These are phyloP conservation scores for Lindbergichthys nudifrons DNA, from an alignment of 2,797 vertebrate genomes.

Conservation along the genomic window DNA sequence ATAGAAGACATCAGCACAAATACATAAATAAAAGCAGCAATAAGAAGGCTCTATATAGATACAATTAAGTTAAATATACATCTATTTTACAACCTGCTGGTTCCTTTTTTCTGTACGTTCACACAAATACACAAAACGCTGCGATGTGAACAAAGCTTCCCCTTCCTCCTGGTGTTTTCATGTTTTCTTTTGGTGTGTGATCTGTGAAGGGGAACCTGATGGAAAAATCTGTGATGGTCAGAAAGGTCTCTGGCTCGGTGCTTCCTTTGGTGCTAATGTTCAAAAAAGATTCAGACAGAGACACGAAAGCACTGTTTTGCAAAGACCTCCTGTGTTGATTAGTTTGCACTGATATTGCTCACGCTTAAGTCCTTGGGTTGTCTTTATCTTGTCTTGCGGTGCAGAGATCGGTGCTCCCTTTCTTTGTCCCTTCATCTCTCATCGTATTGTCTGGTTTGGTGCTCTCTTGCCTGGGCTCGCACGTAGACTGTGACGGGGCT, in stretches of 20 bases:
- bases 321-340: conserved; percentile 5
- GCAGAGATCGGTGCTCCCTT: conserved; percentile 22
- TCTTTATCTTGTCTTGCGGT: conserved; percentile 20
- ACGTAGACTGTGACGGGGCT: conserved; percentile 34
- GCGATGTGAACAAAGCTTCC: conserved; percentile 37
- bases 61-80: too few relatives aligned
- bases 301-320: conserved; percentile 35
- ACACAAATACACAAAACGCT: background rate
- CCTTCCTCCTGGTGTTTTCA: background rate
- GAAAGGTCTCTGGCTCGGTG: conserved; percentile 57
- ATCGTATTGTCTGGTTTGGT: conserved; percentile 35
- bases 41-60: too few relatives aligned
- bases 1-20: too few relatives aligned
- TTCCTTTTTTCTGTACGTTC: too few relatives aligned
- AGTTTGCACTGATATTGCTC: background rate
- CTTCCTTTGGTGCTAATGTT: conserved; percentile 80
- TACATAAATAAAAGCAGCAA: too few relatives aligned
- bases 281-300: conserved; percentile 22
- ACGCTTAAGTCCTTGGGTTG: background rate
- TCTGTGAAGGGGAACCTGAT: background rate
- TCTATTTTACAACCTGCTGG: too few relatives aligned
- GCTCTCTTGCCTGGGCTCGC: conserved; percentile 31
- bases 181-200: conserved; percentile 5
- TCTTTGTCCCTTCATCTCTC: background rate
- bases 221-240: conserved; percentile 30